Evolutionary conservation across 2,888 invertebrate species (phyloP).

Genomic region (Epiperipatus broadwayi): DNA sequence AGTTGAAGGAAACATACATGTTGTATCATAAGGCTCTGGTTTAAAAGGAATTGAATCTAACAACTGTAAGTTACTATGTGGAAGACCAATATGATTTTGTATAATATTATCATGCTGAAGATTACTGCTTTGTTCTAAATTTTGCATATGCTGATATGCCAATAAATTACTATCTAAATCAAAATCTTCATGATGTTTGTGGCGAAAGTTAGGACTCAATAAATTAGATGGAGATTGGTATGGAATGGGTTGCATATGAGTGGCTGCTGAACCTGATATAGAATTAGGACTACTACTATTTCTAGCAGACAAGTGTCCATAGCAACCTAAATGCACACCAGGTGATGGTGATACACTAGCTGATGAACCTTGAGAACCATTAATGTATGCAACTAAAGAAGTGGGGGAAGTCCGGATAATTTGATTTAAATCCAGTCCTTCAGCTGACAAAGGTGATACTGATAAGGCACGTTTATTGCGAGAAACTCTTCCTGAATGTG

Average conservation of each 20-base stretch:
- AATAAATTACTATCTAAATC: conserved; percentile 14
- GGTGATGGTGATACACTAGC: conserved; percentile 22
- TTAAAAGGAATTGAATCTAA: too few relatives aligned
- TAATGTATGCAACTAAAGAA: conserved; percentile 24
- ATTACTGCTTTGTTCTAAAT: conserved; percentile 10
- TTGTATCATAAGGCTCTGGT: too few relatives aligned
- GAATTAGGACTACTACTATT: conserved; percentile 24
- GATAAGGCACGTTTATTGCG: conserved; percentile 25
- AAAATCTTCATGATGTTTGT: conserved; percentile 14
- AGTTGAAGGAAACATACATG: too few relatives aligned
- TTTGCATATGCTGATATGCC: conserved; percentile 16
- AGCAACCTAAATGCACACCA: conserved; percentile 22
- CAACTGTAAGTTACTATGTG: too few relatives aligned
- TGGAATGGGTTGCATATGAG: conserved; percentile 12
- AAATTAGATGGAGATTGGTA: conserved; percentile 5
- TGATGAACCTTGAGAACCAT: conserved; percentile 21
- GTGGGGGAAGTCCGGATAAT: conserved; percentile 31
- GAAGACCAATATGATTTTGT: neutral
- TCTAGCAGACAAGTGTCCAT: conserved; percentile 26
- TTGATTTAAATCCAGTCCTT: conserved; percentile 27
- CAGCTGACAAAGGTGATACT: conserved; percentile 24
- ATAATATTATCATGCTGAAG: too few relatives aligned
- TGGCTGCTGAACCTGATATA: conserved; percentile 22
- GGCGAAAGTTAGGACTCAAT: too few relatives aligned
- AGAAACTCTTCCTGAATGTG: conserved; percentile 18